These are phyloP conservation scores for Melanostigma gelatinosum DNA, from an alignment of 2,113 vertebrate genomes.

Conservation along the genomic window DNA sequence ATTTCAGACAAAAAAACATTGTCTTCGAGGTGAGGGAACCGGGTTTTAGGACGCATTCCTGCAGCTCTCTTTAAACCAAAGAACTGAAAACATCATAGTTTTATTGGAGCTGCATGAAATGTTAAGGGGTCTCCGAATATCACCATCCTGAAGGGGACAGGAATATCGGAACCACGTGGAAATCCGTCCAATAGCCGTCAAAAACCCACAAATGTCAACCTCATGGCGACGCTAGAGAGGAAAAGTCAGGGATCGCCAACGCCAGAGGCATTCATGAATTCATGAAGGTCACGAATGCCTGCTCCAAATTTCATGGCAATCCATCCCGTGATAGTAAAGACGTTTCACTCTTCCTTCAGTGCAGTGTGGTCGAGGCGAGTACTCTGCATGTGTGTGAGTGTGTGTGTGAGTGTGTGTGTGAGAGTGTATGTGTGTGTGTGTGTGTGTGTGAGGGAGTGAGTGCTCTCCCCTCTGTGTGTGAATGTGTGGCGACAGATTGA, in stretches of 20 bases:
- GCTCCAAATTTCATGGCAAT: background rate
- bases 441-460: conserved; percentile 36
- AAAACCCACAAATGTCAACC: background rate
- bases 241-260: background rate
- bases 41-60: background rate
- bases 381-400: conserved; percentile 13
- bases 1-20: background rate
- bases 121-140: background rate
- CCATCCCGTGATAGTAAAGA: background rate
- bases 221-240: background rate
- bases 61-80: background rate
- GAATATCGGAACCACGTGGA: background rate
- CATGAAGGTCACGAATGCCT: background rate
- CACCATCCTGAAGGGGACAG: background rate
- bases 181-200: background rate
- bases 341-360: background rate
- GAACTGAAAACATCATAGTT: background rate
- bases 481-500: conserved; percentile 66
- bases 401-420: conserved; percentile 25
- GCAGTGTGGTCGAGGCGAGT: background rate
- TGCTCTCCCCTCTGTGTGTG: conserved; percentile 6
- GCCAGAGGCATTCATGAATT: background rate
- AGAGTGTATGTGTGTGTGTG: conserved; percentile 10
- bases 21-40: background rate
- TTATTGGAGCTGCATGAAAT: background rate